phyloP scores from a whole-genome alignment of 2,888 invertebrate species.

The Chrysolina oricalcia region DNA sequence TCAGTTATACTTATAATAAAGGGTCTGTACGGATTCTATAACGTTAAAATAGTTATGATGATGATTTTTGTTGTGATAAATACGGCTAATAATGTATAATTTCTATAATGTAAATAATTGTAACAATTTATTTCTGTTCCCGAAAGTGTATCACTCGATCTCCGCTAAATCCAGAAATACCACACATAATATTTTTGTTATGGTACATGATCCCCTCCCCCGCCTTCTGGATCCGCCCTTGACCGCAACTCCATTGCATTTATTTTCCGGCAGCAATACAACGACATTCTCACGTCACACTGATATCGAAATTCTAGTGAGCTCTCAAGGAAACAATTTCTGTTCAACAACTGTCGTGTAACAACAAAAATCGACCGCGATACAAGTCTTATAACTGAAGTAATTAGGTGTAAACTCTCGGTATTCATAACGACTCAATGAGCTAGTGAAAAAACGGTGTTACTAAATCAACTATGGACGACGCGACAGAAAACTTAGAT shows the following conservation, averaged over 20 bases:
- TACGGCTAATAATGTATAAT: too few species aligned
- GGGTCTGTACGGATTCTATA: too few species aligned
- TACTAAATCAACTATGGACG: slow-evolving; percentile 26
- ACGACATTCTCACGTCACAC: slow-evolving; percentile 2
- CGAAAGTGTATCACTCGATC: too few species aligned
- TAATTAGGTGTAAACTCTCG: background rate
- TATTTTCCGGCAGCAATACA: slow-evolving; percentile 6
- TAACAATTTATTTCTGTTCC: too few species aligned
- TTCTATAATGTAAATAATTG: too few species aligned
- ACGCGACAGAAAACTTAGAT: slow-evolving; percentile 48
- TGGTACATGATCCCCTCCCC: too few species aligned
- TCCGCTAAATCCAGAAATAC: too few species aligned
- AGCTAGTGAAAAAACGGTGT: slow-evolving; percentile 1
- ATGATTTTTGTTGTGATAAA: too few species aligned
- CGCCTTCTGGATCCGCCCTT: too few species aligned
- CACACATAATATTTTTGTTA: too few species aligned
- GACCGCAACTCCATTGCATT: background rate
- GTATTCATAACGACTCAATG: background rate
- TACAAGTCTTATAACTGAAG: background rate
- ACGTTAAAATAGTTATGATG: too few species aligned
- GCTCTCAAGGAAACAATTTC: slow-evolving; percentile 2
- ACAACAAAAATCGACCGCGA: background rate
- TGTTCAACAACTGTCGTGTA: background rate
- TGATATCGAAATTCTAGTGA: background rate
- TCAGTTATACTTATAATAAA: too few species aligned